A percentile compares a stretch with the other conserved stretches of the same genome.
These are phyloP conservation scores for Trichosurus vulpecula DNA, from an alignment of 2,797 vertebrate species.

Conservation along the genomic window DNA sequence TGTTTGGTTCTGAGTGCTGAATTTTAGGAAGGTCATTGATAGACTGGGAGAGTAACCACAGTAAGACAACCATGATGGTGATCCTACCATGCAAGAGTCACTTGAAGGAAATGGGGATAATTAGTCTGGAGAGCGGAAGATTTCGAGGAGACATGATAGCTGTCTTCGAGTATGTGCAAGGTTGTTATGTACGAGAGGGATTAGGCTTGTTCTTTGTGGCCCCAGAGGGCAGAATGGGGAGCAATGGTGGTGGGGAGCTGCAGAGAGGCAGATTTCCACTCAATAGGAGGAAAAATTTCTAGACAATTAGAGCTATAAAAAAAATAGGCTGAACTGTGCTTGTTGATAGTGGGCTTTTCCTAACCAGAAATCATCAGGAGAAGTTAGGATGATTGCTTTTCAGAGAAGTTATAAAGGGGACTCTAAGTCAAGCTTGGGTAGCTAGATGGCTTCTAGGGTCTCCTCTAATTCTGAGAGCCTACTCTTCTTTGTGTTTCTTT, in stretches of 20 bases:
- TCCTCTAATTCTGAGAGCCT: background rate
- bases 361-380: background rate
- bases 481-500: background rate
- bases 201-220: background rate
- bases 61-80: background rate
- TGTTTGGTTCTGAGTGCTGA: background rate
- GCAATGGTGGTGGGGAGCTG: background rate
- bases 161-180: background rate
- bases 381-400: background rate
- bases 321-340: background rate
- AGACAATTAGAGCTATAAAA: background rate
- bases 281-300: background rate
- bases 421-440: background rate
- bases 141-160: background rate
- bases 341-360: background rate
- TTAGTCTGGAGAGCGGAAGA: background rate
- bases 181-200: background rate
- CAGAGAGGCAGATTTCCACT: background rate
- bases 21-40: background rate
- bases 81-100: background rate
- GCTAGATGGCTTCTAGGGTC: background rate
- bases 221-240: background rate
- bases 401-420: background rate
- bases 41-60: background rate
- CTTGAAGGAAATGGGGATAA: background rate